Percentiles rank a stretch among this genome's conserved stretches.
Evolutionary conservation across 2,113 vertebrate genomes (phyloP).

Genomic region (Bothrops jararaca): DNA sequence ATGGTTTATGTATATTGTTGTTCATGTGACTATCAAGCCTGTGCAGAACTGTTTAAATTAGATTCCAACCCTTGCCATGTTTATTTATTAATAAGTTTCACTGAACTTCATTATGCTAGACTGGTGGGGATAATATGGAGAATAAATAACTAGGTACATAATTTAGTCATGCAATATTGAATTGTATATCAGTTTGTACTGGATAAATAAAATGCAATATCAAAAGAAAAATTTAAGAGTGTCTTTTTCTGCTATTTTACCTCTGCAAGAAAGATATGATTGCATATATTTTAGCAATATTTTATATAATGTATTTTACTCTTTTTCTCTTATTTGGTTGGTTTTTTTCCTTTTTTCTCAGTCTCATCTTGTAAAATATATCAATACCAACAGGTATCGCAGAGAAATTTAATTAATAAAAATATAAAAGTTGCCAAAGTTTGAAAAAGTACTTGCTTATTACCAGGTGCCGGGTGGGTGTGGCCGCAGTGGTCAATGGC

Average conservation of each 20-base stretch:
- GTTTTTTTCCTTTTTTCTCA: not conserved
- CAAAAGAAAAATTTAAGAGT: not conserved
- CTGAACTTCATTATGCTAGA: not conserved
- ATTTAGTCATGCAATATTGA: not conserved
- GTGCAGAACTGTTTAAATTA: not conserved
- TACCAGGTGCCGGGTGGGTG: no score
- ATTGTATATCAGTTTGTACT: not conserved
- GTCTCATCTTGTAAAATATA: no score
- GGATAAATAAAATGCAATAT: not conserved
- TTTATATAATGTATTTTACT: no score
- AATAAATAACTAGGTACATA: not conserved
- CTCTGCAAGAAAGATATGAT: not conserved
- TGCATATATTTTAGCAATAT: not conserved
- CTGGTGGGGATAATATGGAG: not conserved
- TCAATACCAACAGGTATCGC: no score
- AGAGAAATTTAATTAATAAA: no score
- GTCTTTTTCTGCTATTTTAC: not conserved
- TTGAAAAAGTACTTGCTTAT: no score
- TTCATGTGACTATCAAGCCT: conserved; percentile 12
- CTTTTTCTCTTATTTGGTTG: not conserved
- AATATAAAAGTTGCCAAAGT: no score
- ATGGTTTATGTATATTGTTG: conserved; percentile 20
- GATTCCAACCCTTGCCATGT: not conserved
- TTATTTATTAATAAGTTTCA: not conserved
- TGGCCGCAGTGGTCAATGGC: no score